These are phyloP conservation scores for Hetaerina americana DNA, from an alignment of 1,140 invertebrate species.

Conservation along the genomic window DNA sequence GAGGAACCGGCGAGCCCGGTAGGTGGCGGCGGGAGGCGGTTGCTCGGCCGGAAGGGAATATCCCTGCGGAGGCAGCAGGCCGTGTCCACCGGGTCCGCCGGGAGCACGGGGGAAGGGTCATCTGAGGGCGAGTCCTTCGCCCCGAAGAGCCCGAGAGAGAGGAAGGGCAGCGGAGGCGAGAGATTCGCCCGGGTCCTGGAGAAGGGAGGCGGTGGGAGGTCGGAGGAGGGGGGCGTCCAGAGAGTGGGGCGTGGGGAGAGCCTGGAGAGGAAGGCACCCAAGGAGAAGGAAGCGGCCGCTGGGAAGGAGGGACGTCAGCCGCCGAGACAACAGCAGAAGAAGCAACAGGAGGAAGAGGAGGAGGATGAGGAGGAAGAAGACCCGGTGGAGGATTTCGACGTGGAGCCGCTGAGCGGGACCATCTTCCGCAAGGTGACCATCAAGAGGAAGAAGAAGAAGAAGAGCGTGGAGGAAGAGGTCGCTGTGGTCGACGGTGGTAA, in stretches of 20 bases:
- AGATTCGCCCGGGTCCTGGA: not conserved
- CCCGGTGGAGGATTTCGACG: constrained; percentile 22
- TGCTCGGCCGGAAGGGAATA: not conserved
- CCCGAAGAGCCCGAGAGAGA: not conserved
- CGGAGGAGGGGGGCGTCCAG: too few species aligned
- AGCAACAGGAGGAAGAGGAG: too few species aligned
- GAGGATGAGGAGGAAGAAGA: not conserved
- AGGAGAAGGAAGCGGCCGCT: not conserved
- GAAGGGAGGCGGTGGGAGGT: too few species aligned
- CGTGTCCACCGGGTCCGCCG: not conserved
- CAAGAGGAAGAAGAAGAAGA: constrained; percentile 16
- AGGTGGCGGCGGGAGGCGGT: not conserved
- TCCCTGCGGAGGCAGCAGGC: not conserved
- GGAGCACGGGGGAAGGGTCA: not conserved
- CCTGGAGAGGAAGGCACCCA: not conserved
- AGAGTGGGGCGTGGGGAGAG: too few species aligned
- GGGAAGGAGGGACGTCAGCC: not conserved
- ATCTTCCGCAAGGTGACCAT: constrained; percentile 37
- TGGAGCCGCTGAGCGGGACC: constrained; percentile 28
- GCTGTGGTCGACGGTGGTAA: too few species aligned
- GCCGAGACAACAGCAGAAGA: too few species aligned
- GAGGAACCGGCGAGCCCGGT: not conserved
- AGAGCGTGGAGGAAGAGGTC: not conserved
- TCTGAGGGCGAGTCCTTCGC: not conserved
- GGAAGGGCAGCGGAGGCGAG: too few species aligned